A percentile compares a stretch with the other conserved stretches of the same genome.
Evolutionary conservation across 1,140 invertebrate genomes (phyloP).

Genomic region (Trichogramma pretiosum): DNA sequence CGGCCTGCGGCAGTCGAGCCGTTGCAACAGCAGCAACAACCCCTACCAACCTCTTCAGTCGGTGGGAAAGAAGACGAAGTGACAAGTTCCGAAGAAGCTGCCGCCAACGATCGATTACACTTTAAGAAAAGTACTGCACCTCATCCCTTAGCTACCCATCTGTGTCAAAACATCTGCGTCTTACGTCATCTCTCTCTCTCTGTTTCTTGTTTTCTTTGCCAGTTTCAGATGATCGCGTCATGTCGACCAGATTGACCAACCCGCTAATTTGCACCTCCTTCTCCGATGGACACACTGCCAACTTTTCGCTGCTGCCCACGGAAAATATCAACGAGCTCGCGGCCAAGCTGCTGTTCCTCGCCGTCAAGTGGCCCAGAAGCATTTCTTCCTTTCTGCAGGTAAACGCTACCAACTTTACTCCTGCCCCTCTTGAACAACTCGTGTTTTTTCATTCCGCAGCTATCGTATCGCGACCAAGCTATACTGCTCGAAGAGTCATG

Average conservation of each 20-base stretch:
- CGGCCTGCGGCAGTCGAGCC: slow-evolving; percentile 22
- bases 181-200: too few relatives aligned
- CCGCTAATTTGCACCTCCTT: slow-evolving; percentile 25
- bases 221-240: slow-evolving; percentile 26
- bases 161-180: too few relatives aligned
- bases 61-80: slow-evolving; percentile 68
- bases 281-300: slow-evolving; percentile 27
- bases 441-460: too few relatives aligned
- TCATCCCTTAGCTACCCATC: not conserved
- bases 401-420: too few relatives aligned
- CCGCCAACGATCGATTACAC: slow-evolving; percentile 20
- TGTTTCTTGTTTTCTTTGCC: too few relatives aligned
- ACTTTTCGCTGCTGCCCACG: slow-evolving; percentile 39
- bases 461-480: slow-evolving; percentile 63
- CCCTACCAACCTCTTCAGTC: slow-evolving; percentile 17
- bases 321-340: slow-evolving; percentile 66
- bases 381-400: slow-evolving; percentile 67
- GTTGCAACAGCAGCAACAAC: not conserved
- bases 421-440: not conserved
- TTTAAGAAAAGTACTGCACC: slow-evolving; percentile 24
- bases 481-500: slow-evolving; percentile 68
- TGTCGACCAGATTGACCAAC: slow-evolving; percentile 23
- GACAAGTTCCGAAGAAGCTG: slow-evolving; percentile 60
- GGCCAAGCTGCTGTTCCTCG: slow-evolving; percentile 66
- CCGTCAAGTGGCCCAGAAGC: slow-evolving; percentile 68